Base-by-base conservation (phyloP, 2,797 vertebrate species). In the Takifugu ocellatus region DNA sequence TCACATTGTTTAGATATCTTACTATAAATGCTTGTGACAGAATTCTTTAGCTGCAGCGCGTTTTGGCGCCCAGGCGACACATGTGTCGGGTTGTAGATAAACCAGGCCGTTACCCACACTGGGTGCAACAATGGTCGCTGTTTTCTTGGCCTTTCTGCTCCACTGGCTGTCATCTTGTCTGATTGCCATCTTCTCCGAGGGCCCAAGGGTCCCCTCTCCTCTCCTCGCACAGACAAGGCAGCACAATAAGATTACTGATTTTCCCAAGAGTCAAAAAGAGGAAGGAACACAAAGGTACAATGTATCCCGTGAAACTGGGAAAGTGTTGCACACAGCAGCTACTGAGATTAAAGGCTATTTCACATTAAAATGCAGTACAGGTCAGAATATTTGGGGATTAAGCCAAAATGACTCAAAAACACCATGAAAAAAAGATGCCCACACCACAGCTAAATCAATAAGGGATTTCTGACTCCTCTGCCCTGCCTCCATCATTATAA, bases 111-210 rank as follows among this genome's bases (percentile, higher is more conserved):
- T 78, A 75, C 59, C 71, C 57, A 63, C 59, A 51, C 36, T 50
- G 62, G 63, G 54, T 56, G 59, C 26, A 78, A 75, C 71, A 77
- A 71, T 72, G 60, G 73, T 60, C 75, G 63, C 64, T 63, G 68
- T 81, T 76, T 70, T 57, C 69, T 39, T 39, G 31, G 31, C 36
- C 12, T 78, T 68, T 77, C 39, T 62, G 72, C 75, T 70, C 68
- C 75, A 68, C 61, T 66, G 69, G 71, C 78, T 84, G 75, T 77
- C 82, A 79, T 85, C 80, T 83, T 29, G 51, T 78, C 78, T 74
- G 76, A 84, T 81, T 82, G 77, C 66, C 81, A 79, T 77, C 72
- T 79, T 68, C 75, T 68, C 68, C 67, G 75, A 78, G 59, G 24
- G 68, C 78, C 83, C 75, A 74, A 75, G 81, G 77, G 79, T 78